Conservation (phyloP, 2,797 vertebrate species). For the Anomalospiza imberbis region DNA sequence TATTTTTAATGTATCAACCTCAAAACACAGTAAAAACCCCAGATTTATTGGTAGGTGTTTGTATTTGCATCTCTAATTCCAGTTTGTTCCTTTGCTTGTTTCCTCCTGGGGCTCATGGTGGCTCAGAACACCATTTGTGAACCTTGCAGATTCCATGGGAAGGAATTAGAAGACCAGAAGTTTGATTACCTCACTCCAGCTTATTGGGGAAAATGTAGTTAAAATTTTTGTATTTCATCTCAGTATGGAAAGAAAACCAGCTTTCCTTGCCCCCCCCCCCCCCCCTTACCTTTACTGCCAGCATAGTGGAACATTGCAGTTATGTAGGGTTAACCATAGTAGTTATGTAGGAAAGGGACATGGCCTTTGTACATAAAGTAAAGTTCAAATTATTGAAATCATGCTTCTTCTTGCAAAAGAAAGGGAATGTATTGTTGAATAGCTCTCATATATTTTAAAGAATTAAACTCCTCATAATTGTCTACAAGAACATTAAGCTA, state of each 20-base stretch:
- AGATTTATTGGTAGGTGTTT: neutral
- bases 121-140: neutral
- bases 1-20: neutral
- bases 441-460: neutral
- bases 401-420: neutral
- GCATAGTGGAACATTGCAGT: neutral
- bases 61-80: neutral
- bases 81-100: neutral
- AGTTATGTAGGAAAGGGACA: neutral
- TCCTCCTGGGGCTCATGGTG: neutral
- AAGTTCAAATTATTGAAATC: neutral
- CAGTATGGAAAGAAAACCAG: neutral
- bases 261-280: neutral
- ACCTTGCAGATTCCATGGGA: neutral
- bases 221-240: neutral
- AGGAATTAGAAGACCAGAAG: neutral
- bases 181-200: neutral
- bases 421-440: neutral
- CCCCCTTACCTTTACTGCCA: neutral
- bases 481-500: neutral
- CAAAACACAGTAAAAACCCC: neutral
- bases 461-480: neutral
- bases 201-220: neutral
- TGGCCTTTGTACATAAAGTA: fast-evolving
- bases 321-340: fast-evolving